phyloP scores from a whole-genome alignment of 2,113 vertebrate genomes.

The Hippocampus barbouri region DNA sequence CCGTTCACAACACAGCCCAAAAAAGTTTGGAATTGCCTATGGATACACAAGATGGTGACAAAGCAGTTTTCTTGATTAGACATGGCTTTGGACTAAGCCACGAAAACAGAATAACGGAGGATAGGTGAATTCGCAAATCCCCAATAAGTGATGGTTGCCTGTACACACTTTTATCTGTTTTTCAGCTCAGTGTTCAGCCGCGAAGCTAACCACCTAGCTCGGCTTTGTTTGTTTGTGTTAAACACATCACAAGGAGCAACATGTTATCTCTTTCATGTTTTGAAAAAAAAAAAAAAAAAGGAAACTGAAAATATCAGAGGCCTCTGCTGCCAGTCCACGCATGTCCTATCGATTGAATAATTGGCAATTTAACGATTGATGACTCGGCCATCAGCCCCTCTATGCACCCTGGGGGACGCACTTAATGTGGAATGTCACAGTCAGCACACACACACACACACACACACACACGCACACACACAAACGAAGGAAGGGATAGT shows the following conservation, averaged over 20 bases:
- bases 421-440: conserved; percentile 25
- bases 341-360: background rate
- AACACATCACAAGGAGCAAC: background rate
- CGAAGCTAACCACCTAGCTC: background rate
- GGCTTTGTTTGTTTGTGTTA: conserved; percentile 13
- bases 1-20: no score
- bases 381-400: background rate
- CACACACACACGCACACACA: conserved; percentile 14
- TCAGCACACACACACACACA: conserved; percentile 9
- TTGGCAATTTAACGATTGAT: background rate
- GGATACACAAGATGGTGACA: no score
- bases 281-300: background rate
- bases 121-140: background rate
- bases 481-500: conserved; percentile 8
- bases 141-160: background rate
- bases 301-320: conserved; percentile 1
- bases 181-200: no score
- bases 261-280: background rate
- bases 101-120: no score
- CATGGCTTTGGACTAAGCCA: no score
- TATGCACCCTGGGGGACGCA: background rate
- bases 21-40: no score
- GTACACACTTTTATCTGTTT: background rate
- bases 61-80: no score
- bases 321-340: no score